Base-by-base conservation (phyloP, 2,113 vertebrate species). In the Grammomys surdaster region DNA sequence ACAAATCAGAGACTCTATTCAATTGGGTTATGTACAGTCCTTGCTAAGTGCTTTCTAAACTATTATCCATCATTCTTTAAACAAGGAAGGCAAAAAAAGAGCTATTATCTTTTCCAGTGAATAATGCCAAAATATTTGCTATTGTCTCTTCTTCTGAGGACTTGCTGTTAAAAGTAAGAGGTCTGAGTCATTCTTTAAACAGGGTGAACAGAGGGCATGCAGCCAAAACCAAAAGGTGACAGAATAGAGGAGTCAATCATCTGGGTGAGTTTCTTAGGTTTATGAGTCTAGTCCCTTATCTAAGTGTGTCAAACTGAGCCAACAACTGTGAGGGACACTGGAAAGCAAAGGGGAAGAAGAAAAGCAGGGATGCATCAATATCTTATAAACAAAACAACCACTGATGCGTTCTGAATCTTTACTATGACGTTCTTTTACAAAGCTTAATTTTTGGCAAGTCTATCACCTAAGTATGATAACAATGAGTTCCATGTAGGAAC, bases 161-260 rank as follows among this genome's bases (percentile, higher is more conserved):
- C 17, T 65, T 11, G 20, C 76, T 95, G 90, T 96, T 82, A 80
- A 72, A 97, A 95, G 51, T 20, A 54, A 95, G 93, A 88, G 63
- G 26, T 89, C 95, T 96, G 96, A 97, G 93, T 97, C 92, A 97
- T 77, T 89, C 87, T 97, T 96, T 60, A 63, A 90, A 87, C 65
- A 93, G 95, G 73, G 89, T 94, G 84, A 96, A 87, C 7, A 76
- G 93, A 96, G 93, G 76, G 73, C 77, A 93, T 31, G n/a, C n/a
- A 78, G 65, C 20, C 43, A 80, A 78, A 95, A 67, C 12, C 46
- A 36, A 80, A 92, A 91, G 56, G 72, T n/a, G 36, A 63, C 40
- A 36, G 28, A 82, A 20, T 22, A 22, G 72, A 40, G 24, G n/a
- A 31, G 48, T 72, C 33, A 26, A 14, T 72, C 58, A 22, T 56